Percentiles rank a stretch among this genome's conserved stretches.
Conservation (phyloP, 2,113 vertebrate species). For the Antennarius striatus region DNA sequence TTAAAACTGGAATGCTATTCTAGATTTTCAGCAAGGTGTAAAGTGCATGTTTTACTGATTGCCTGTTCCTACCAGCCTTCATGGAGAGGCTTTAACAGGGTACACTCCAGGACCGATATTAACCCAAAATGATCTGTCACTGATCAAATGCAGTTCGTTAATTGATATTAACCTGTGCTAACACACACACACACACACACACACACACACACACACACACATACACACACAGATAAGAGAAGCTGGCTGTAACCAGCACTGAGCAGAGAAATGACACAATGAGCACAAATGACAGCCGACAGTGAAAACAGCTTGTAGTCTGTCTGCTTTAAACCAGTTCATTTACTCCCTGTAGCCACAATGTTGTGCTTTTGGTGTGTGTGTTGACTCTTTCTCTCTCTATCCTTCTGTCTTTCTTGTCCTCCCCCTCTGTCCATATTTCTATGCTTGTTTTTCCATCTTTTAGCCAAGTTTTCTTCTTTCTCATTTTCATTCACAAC, state of each 20-base stretch:
- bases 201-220: too few species aligned
- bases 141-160: too few species aligned
- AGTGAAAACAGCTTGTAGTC: constrained; percentile 57
- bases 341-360: constrained; percentile 55
- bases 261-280: constrained; percentile 42
- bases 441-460: neutral
- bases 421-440: neutral
- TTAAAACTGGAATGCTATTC: too few species aligned
- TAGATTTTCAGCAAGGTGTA: too few species aligned
- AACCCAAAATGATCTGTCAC: too few species aligned
- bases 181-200: neutral
- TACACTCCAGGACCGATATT: too few species aligned
- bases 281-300: constrained; percentile 50
- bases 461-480: constrained; percentile 6
- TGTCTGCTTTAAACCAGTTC: constrained; percentile 54
- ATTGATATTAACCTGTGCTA: constrained; percentile 4
- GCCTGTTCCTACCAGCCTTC: too few species aligned
- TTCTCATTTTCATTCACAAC: constrained; percentile 7
- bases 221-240: constrained; percentile 17
- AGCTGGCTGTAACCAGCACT: constrained; percentile 27
- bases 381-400: neutral
- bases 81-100: neutral
- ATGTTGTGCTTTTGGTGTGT: constrained; percentile 17
- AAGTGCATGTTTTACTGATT: too few species aligned
- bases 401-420: neutral